A percentile compares a stretch with the other conserved stretches of the same genome.
phyloP scores from a whole-genome alignment of 2,113 vertebrate genomes.

The Aldabrachelys gigantea region DNA sequence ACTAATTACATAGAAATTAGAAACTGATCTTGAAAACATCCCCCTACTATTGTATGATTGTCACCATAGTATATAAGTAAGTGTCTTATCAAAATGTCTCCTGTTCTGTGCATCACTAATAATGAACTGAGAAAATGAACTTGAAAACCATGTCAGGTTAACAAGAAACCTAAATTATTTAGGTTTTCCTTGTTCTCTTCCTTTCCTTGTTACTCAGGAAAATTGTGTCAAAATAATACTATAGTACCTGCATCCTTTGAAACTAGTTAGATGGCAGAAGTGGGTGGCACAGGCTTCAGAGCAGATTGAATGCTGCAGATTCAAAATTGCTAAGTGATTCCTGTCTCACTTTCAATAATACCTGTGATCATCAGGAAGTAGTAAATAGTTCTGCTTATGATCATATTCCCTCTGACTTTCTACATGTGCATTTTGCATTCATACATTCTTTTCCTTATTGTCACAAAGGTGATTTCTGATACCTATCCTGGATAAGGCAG shows the following conservation, averaged over 20 bases:
- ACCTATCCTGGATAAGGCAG: not conserved
- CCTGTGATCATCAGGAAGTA: not conserved
- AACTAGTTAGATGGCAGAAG: not conserved
- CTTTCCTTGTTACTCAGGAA: not conserved
- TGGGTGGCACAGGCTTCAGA: not conserved
- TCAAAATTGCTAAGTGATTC: not conserved
- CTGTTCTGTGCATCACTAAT: not conserved
- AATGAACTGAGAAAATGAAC: not conserved
- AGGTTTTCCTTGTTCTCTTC: not conserved
- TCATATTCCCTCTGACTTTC: not conserved
- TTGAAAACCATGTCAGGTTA: not conserved
- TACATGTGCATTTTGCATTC: not conserved
- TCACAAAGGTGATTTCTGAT: not conserved
- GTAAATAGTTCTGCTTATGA: not conserved
- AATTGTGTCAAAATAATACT: not conserved
- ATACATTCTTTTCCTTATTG: not conserved
- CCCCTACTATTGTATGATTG: rapidly evolving
- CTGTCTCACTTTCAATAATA: rapidly evolving
- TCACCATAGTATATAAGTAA: not conserved
- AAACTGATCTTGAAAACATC: not conserved
- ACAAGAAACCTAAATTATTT: not conserved
- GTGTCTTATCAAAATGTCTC: not conserved
- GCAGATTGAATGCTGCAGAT: not conserved
- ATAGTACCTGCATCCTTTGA: not conserved
- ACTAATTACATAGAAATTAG: not conserved